These are phyloP conservation scores for Stichopus chloronotus DNA, from an alignment of 35 echinoderm and acorn worm species.

Conservation along the genomic window DNA sequence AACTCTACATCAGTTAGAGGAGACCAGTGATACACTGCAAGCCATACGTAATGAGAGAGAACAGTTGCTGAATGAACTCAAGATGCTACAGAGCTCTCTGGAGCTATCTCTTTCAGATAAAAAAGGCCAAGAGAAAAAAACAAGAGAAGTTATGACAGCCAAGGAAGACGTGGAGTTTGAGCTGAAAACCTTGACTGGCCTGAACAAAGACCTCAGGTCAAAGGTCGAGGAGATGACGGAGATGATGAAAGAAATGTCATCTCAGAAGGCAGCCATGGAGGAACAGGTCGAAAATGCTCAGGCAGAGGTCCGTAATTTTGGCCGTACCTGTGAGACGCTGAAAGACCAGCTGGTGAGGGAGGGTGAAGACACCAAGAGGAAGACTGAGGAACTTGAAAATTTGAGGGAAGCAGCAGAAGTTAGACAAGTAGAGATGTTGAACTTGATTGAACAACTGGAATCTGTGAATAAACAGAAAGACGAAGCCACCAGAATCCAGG, in stretches of 20 bases:
- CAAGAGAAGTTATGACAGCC: not conserved
- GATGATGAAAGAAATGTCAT: not conserved
- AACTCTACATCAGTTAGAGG: not conserved
- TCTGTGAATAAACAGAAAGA: slow-evolving; percentile 33
- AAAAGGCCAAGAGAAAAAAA: slow-evolving; percentile 35
- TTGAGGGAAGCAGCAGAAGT: not conserved
- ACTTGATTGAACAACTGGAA: slow-evolving; percentile 43
- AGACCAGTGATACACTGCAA: slow-evolving; percentile 2
- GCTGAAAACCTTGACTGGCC: slow-evolving; percentile 41
- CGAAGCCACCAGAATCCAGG: not conserved
- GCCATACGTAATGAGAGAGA: slow-evolving; percentile 15
- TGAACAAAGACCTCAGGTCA: slow-evolving; percentile 30
- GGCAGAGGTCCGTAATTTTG: slow-evolving; percentile 28
- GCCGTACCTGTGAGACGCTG: slow-evolving; percentile 29
- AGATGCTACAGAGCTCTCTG: slow-evolving; percentile 18
- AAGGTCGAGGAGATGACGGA: slow-evolving; percentile 26
- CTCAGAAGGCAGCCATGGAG: slow-evolving; percentile 24
- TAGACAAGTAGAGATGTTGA: slow-evolving; percentile 28
- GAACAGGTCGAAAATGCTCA: slow-evolving; percentile 23
- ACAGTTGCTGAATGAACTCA: slow-evolving; percentile 15
- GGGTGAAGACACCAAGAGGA: not conserved
- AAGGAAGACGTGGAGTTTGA: slow-evolving; percentile 11
- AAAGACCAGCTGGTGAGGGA: slow-evolving; percentile 3
- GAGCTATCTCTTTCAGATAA: not conserved
- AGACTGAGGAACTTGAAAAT: not conserved